Evolutionary conservation across 2,113 vertebrate genomes (phyloP), one percentile per base, ranked within the genome.

Genomic region (Murina feae): DNA sequence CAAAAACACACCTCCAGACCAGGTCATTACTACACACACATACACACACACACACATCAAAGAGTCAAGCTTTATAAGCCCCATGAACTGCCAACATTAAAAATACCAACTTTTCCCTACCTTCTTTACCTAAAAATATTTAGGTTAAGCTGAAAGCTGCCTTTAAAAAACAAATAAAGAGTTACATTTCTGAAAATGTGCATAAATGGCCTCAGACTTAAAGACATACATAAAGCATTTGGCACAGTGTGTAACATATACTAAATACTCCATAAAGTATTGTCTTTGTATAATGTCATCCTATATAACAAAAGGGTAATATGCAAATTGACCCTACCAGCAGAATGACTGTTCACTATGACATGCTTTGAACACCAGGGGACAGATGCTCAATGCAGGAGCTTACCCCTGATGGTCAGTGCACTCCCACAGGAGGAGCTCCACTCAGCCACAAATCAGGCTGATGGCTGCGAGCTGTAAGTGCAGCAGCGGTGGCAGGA

Each of bases 131-230:
- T 7, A 47, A 44, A 60, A 86, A 84, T 66, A 75, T 60, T n/a
- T 71, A 94, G 32, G 32, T 37, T 89, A 89, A 68, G 49, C 47
- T 60, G 25, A 4, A 92, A 55, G 4, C 13, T 86, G 60, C 18
- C 21, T 95, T 85, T 71, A 76, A 55, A 74, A 86, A 74, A 32
- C 9, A 84, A 85, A 80, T 90, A 90, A 20, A 63, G 47, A 83
- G 13, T 68, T 28, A 44, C 3, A 72, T 49, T 80, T 82, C n/a
- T 60, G 32, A 96, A 88, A 88, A 89, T 47, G 37, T 86, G 5
- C 47, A 75, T 4, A 89, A 90, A 89, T 20, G 13, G 1, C 14
- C 65, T 96, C 30, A 74, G 17, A 4, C 42, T 68, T 86, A 81
- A 58, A 84, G 0, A 23, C 44, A 28, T 10, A 63, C 25, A 42